Base-by-base conservation (phyloP, 2,888 invertebrate genomes). In the Cybosia mesomella region DNA sequence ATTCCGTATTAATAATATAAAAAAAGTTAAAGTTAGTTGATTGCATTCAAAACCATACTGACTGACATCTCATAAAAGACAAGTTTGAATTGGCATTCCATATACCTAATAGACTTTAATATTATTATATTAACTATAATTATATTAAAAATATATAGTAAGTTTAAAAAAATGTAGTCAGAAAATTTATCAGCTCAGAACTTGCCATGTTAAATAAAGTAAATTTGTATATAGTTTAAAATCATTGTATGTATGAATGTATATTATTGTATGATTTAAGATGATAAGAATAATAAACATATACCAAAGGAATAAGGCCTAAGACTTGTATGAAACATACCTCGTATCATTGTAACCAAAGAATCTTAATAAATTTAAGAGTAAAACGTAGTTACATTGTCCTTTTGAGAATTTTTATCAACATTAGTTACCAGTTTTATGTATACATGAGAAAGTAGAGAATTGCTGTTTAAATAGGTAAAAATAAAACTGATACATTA, bases 311-410 rank as follows among this genome's bases (percentile, higher is more conserved):
- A 59, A 18, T 28, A 67, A 68, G 78, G 80, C 78, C 78, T 76
- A 74, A 76, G 39, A 70, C 61, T 67, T 76, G 59, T 69, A 76
- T 66, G 67, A 72, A 75, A 79, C 75, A 75, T 70, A 71, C 73
- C 66, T 13, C 60, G 65, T 78, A 73, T 66, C 54, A 59, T 32
- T 28, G 61, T 66, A 68, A 84, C 83, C 84, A 84, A 84, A 84
- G 83, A 83, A 80, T 83, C 78, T 81, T 79, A 66, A 75, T 81
- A 77, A 74, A 70, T 74, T 74, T 77, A 79, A 61, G 70, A 61
- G 67, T 72, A 68, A 71, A 61, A 67, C 69, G 61, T 76, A 68
- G 68, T 39, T 53, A 62, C 55, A 54, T 24, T 65, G 62, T 68
- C 68, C 32, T 39, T 36, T n/a, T 55, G 71, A 74, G 70, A 58